Percentiles rank a stretch among this genome's conserved stretches.
Evolutionary conservation across 2,888 invertebrate species (phyloP).

Genomic region (Amphipoea lucens): DNA sequence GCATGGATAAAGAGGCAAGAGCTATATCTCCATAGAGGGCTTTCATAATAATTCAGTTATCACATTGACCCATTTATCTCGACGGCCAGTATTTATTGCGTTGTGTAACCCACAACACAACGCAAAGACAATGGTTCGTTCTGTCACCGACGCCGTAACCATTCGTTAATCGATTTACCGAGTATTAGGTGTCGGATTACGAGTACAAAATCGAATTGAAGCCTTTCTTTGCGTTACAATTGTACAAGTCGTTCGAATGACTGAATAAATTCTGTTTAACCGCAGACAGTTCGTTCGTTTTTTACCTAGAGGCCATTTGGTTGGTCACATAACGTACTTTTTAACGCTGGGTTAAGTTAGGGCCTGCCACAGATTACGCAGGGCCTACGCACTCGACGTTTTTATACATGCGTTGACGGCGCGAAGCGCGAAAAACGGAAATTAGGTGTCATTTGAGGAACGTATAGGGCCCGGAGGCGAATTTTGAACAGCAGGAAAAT

Average conservation of each 20-base stretch:
- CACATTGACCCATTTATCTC: slow-evolving; percentile 53
- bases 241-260: not conserved
- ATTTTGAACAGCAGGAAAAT: not conserved
- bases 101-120: slow-evolving; percentile 37
- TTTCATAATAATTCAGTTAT: slow-evolving; percentile 61
- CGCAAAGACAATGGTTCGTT: slow-evolving; percentile 50
- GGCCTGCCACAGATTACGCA: not conserved
- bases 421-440: too few relatives aligned
- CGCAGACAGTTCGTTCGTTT: not conserved
- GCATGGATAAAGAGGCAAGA: slow-evolving; percentile 27
- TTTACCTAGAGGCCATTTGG: not conserved
- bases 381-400: not conserved
- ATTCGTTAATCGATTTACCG: slow-evolving; percentile 52
- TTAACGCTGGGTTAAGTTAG: not conserved
- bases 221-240: not conserved
- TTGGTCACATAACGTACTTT: not conserved
- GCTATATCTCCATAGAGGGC: slow-evolving; percentile 22
- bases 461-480: too few relatives aligned
- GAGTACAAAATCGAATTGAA: slow-evolving; percentile 25
- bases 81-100: slow-evolving; percentile 31
- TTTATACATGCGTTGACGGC: not conserved
- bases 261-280: not conserved
- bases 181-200: slow-evolving; percentile 27
- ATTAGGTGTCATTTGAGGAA: not conserved
- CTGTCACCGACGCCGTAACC: slow-evolving; percentile 21